These are phyloP conservation scores for Dryobates pubescens DNA, from an alignment of 2,797 vertebrate species.

Conservation along the genomic window DNA sequence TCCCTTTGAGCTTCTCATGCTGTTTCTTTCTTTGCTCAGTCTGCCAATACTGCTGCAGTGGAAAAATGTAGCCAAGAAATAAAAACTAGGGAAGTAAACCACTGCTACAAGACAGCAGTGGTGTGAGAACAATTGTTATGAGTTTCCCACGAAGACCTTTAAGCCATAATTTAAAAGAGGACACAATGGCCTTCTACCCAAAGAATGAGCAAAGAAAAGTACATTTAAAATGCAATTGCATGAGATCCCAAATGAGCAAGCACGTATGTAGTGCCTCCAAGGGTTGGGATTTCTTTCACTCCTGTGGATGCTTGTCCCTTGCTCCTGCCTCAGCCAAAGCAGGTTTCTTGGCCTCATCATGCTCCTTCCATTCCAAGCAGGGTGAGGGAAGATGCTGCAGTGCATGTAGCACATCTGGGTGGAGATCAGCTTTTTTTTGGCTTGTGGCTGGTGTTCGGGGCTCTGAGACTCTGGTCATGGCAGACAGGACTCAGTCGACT, in stretches of 20 bases:
- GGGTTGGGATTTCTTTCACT: neutral
- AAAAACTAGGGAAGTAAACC: neutral
- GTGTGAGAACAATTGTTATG: neutral
- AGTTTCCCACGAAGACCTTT: neutral
- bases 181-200: neutral
- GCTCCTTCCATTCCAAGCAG: neutral
- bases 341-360: neutral
- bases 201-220: neutral
- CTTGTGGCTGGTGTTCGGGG: neutral
- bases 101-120: neutral
- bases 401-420: neutral
- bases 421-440: rapidly evolving
- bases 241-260: neutral
- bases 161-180: neutral
- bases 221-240: neutral
- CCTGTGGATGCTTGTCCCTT: neutral
- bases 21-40: neutral
- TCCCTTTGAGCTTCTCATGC: neutral
- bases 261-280: neutral
- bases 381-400: neutral
- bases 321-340: neutral
- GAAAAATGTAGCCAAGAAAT: neutral
- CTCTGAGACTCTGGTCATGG: neutral
- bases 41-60: neutral
- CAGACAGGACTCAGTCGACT: neutral